A percentile compares a stretch with the other conserved stretches of the same genome.
These are phyloP conservation scores for Gymnocypris eckloni DNA, from an alignment of 2,797 vertebrate species.

Conservation along the genomic window DNA sequence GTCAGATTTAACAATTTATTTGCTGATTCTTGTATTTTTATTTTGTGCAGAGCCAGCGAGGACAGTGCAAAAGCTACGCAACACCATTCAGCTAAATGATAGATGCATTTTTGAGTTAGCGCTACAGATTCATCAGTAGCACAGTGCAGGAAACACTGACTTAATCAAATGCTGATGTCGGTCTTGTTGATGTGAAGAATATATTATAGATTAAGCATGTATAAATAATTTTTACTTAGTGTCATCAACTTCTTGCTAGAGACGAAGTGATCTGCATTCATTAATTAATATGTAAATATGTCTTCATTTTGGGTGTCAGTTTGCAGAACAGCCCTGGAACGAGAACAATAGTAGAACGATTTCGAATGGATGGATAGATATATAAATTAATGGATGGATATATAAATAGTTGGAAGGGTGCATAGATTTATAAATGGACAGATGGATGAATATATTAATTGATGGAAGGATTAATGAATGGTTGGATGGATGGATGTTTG, in stretches of 20 bases:
- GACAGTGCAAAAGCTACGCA: neutral
- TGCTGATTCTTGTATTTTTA: neutral
- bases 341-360: neutral
- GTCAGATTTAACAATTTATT: neutral
- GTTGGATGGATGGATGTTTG: neutral
- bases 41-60: neutral
- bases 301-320: neutral
- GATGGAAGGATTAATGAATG: neutral
- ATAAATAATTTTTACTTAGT: neutral
- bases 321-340: neutral
- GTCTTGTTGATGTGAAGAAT: slow-evolving; percentile 13
- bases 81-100: neutral
- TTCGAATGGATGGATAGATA: neutral
- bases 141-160: too few relatives aligned
- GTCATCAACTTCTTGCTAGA: neutral
- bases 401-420: neutral
- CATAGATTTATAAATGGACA: accelerated
- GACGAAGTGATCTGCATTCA: neutral
- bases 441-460: too few relatives aligned
- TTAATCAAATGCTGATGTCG: neutral
- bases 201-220: neutral
- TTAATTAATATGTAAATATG: neutral
- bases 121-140: neutral
- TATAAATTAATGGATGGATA: neutral
- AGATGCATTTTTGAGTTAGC: neutral